Conservation (phyloP, 2,113 vertebrate genomes). For the Ochotona curzoniae region DNA sequence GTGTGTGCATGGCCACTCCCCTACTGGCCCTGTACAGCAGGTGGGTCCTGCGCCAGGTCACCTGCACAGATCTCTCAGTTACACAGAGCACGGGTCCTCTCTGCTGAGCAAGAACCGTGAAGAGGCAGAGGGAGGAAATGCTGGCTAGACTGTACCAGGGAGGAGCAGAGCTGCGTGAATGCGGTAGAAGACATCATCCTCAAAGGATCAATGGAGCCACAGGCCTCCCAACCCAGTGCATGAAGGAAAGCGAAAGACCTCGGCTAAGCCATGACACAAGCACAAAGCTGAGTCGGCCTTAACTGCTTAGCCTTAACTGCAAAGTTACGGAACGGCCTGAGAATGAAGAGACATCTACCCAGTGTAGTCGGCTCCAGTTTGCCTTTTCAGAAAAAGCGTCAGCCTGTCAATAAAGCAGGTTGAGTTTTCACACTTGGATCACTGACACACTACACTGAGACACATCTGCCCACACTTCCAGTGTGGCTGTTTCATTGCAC, state of each 20-base stretch:
- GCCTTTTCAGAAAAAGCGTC: background rate
- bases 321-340: background rate
- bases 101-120: background rate
- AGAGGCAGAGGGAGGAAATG: background rate
- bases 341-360: background rate
- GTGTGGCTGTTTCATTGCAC: background rate
- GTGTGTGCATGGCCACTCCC: too few species aligned
- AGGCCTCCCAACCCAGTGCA: too few species aligned
- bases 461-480: too few species aligned
- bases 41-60: background rate
- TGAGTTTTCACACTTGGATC: too few species aligned
- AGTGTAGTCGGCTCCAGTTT: background rate
- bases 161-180: too few species aligned
- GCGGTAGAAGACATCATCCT: too few species aligned
- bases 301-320: background rate
- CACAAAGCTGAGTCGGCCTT: accelerated
- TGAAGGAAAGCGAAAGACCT: background rate
- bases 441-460: background rate
- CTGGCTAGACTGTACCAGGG: background rate
- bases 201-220: too few species aligned
- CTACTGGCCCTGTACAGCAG: too few species aligned
- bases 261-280: accelerated
- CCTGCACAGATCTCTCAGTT: accelerated
- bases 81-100: background rate
- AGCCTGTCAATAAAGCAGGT: too few species aligned